These are phyloP conservation scores for Nannobrachium achirus DNA, from an alignment of 2,113 vertebrate genomes.

Conservation along the genomic window DNA sequence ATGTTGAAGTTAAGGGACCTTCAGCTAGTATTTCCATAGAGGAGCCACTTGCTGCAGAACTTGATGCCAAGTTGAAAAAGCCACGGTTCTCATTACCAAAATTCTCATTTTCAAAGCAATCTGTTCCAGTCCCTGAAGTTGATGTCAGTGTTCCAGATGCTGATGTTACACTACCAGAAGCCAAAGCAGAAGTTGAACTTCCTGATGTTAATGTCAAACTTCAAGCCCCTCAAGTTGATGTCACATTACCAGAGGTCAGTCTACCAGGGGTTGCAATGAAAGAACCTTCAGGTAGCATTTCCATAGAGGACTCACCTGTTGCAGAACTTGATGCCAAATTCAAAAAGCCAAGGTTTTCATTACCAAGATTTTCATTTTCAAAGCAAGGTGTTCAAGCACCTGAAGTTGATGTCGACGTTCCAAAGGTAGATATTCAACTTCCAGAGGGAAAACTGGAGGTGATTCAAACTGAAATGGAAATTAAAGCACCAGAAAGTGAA, in stretches of 20 bases:
- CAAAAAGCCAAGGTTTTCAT: conserved; percentile 65
- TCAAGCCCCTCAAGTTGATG: conserved; percentile 38
- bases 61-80: conserved; percentile 35
- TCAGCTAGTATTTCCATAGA: conserved; percentile 19
- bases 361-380: conserved; percentile 66
- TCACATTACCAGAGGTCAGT: conserved; percentile 27
- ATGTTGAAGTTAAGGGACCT: neutral
- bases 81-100: conserved; percentile 17
- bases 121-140: conserved; percentile 15
- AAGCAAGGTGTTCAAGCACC: conserved; percentile 53
- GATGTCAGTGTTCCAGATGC: conserved; percentile 5
- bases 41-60: conserved; percentile 28
- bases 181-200: too few relatives aligned
- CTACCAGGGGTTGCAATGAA: conserved; percentile 26
- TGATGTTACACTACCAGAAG: conserved; percentile 16
- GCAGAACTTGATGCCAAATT: conserved; percentile 44
- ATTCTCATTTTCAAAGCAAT: conserved; percentile 32
- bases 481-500: conserved; percentile 36
- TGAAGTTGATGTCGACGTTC: conserved; percentile 29
- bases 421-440: conserved; percentile 52
- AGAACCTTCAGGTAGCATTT: conserved; percentile 5
- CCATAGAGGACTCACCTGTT: conserved; percentile 17
- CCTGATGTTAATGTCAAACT: conserved; percentile 32
- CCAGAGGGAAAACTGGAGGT: conserved; percentile 47
- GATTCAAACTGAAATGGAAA: conserved; percentile 36